These are phyloP conservation scores for Paradoxurus hermaphroditus DNA, from an alignment of 2,113 vertebrate genomes.

Conservation along the genomic window DNA sequence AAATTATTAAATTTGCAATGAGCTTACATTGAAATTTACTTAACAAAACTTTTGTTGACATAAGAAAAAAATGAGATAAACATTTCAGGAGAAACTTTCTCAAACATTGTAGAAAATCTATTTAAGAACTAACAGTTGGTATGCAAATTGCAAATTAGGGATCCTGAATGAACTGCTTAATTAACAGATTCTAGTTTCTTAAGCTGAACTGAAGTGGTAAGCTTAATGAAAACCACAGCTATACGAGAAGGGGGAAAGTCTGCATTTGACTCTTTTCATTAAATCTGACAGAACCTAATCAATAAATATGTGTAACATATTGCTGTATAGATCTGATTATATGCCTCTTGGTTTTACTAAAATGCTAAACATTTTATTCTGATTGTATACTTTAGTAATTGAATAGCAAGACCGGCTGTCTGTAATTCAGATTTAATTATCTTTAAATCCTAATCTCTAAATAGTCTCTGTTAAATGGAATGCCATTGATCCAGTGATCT, in stretches of 20 bases:
- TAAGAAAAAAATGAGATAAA: neutral
- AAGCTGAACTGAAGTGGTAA: conserved; percentile 27
- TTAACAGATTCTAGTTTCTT: conserved; percentile 39
- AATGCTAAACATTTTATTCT: conserved; percentile 25
- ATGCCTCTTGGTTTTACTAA: neutral
- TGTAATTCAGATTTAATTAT: conserved; percentile 41
- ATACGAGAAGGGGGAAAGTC: neutral
- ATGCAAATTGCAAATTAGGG: conserved; percentile 8
- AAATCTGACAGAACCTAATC: neutral
- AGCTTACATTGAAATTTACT: neutral
- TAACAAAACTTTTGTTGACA: neutral
- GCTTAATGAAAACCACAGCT: neutral
- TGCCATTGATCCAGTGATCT: conserved; percentile 30
- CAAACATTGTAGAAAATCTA: neutral
- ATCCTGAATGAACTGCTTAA: conserved; percentile 3
- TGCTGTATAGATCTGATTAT: neutral
- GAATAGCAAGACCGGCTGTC: neutral
- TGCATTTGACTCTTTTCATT: neutral
- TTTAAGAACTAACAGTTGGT: conserved; percentile 14
- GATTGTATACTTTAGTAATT: neutral
- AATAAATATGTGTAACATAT: neutral
- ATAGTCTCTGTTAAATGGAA: conserved; percentile 17
- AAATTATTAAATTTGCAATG: neutral
- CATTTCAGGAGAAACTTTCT: conserved; percentile 4
- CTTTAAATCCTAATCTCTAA: conserved; percentile 57